Evolutionary conservation across 2,888 invertebrate genomes (phyloP), one percentile per base, ranked within the genome.

Genomic region (Drosophila lacicola): DNA sequence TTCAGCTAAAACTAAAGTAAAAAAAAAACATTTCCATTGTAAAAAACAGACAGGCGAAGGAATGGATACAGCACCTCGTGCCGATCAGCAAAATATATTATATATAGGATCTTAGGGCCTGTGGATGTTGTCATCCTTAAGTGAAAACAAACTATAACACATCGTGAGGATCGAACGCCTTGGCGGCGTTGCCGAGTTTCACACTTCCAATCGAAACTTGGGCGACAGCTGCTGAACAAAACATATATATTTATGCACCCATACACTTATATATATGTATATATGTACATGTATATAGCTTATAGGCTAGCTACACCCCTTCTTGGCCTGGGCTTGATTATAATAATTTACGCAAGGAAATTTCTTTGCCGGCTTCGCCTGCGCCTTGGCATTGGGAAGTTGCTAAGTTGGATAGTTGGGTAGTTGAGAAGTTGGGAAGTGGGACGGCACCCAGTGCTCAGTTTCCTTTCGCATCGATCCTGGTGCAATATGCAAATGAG

Each of bases 401-500:
- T 19, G 50, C 50, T 14, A 25, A 33, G 42, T 39, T 39, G 14
- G 39, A 14, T 36, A 14, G 34, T 14, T 45, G 72, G 58, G 46
- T 42, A 21, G 34, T 21, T 45, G n/a, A 25, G 45, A 9, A 45
- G 45, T 29, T 55, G 78, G 67, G 46, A 72, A 72, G 74, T 78
- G 74, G 73, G 67, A 78, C 72, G 75, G 49, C 75, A 78, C 79
- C 77, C 74, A 78, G 47, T 13, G 53, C 61, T 75, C 60, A 9
- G 57, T 66, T 58, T 72, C 60, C 55, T 61, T 60, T 51, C 37
- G 39, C 67, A 63, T 61, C 57, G 61, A 55, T 64, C 67, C 79
- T 70, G 63, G 56, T 85, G 83, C 82, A 88, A 80, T 83, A 83
- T 83, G 83, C 86, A 83, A 83, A 83, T 83, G 57, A 88, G 82